Conservation (phyloP, 1,140 invertebrate genomes). For the Drosophila ficusphila region DNA sequence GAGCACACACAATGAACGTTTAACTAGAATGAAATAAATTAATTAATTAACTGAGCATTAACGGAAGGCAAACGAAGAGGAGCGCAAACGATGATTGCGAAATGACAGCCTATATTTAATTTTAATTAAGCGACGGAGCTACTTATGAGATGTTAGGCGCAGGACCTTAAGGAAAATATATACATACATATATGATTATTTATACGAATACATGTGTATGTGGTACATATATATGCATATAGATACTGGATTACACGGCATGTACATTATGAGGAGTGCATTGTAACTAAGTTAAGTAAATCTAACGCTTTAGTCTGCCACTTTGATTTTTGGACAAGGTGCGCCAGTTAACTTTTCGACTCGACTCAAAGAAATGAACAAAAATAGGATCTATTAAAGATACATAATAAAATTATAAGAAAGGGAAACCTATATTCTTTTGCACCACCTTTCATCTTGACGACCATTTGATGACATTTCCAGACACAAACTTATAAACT, state of each 20-base stretch:
- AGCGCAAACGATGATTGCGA: slow-evolving; percentile 16
- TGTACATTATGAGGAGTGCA: slow-evolving; percentile 71
- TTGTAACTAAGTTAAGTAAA: slow-evolving; percentile 75
- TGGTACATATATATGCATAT: slow-evolving; percentile 47
- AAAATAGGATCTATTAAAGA: slow-evolving; percentile 29
- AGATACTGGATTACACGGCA: slow-evolving; percentile 55
- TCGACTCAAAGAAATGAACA: slow-evolving; percentile 23
- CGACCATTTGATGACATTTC: slow-evolving; percentile 34
- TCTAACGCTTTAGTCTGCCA: slow-evolving; percentile 81
- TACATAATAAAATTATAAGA: slow-evolving; percentile 37
- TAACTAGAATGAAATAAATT: slow-evolving; percentile 59
- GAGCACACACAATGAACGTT: slow-evolving; percentile 32
- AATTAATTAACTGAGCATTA: slow-evolving; percentile 52
- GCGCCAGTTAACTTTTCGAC: slow-evolving; percentile 69
- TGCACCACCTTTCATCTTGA: slow-evolving; percentile 47
- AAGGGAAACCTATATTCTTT: slow-evolving; percentile 47
- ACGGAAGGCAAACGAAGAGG: slow-evolving; percentile 31
- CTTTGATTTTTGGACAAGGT: slow-evolving; percentile 82
- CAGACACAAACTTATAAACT: slow-evolving; percentile 13
- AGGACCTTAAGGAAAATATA: slow-evolving; percentile 51
- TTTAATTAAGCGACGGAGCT: slow-evolving; percentile 44
- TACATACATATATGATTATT: slow-evolving; percentile 74
- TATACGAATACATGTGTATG: slow-evolving; percentile 56
- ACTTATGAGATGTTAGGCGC: slow-evolving; percentile 19
- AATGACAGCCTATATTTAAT: slow-evolving; percentile 50